phyloP scores from a whole-genome alignment of 2,113 vertebrate species.

The Prochilodus magdalenae region DNA sequence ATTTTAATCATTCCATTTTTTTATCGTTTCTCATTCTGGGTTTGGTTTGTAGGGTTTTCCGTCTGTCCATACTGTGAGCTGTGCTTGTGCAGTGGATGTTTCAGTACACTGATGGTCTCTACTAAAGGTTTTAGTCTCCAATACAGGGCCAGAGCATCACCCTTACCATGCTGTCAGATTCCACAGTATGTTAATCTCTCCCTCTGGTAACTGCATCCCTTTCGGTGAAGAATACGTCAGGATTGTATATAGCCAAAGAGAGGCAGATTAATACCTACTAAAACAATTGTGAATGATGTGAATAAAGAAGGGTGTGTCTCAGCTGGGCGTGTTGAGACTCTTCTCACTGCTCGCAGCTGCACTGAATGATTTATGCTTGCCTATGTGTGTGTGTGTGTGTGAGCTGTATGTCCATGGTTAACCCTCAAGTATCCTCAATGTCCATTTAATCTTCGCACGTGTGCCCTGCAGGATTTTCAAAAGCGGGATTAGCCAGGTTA shows the following conservation, averaged over 20 bases:
- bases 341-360: slow-evolving; percentile 39
- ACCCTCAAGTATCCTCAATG: background rate
- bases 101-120: too few relatives aligned
- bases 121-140: too few relatives aligned
- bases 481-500: background rate
- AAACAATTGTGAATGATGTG: slow-evolving; percentile 31
- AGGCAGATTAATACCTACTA: slow-evolving; percentile 2
- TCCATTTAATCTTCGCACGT: background rate
- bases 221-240: background rate
- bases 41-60: background rate
- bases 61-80: background rate
- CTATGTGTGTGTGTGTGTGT: slow-evolving; percentile 52
- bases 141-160: slow-evolving; percentile 9
- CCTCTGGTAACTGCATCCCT: too few relatives aligned
- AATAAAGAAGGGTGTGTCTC: slow-evolving; percentile 32
- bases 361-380: slow-evolving; percentile 39
- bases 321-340: slow-evolving; percentile 39
- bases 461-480: background rate
- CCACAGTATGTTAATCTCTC: background rate
- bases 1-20: background rate
- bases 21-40: background rate
- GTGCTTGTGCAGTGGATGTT: too few relatives aligned
- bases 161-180: slow-evolving; percentile 55
- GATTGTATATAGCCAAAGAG: background rate
- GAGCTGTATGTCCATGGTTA: background rate